Evolutionary conservation across 2,113 vertebrate species (phyloP), one percentile per base, ranked within the genome.

Genomic region (Pelecanoides urinatrix): DNA sequence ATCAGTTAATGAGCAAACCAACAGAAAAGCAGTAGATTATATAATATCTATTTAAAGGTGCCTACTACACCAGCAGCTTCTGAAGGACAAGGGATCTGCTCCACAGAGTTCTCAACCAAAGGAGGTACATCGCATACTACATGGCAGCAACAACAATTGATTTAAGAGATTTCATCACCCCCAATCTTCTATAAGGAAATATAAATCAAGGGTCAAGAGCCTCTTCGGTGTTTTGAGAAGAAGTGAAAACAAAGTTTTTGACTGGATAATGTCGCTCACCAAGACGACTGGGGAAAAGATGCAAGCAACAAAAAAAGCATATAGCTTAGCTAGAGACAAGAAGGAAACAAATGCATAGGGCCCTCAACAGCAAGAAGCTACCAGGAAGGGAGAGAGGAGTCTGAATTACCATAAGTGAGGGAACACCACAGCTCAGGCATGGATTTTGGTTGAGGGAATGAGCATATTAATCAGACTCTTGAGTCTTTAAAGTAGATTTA

Each of bases 1-100:
- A 92, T 92, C 62, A 88, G 91, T 91, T 94, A 95, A 95, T 91
- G 91, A 89, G 73, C 91, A 96, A 97, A 85, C 68, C 63, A 52
- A 72, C 26, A 91, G 49, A 44, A 91, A 79, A 78, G 65, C 50
- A 30, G 32, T 6, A 75, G 5, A 62, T 79, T 23, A 56, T 94
- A 65, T 11, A 56, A 21, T 13, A 52, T 20, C 52, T 63, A 19
- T 68, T 94, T 74, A 82, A 91, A 92, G 49, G 36, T 82, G 53
- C 45, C 52, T 78, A 53, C 45, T 65, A 44, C 14, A 84, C 30
- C 40, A 74, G 45, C 27, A 84, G 67, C 38, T 80, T 78, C 83
- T 85, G 71, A 85, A 81, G 62, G 44, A 63, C 73, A 30, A 16
- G 34, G 36, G 15, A 36, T 30, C 34, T 49, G 38, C 63, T 83